phyloP scores from a whole-genome alignment of 2,888 invertebrate genomes.

The Antheraea assamensis region DNA sequence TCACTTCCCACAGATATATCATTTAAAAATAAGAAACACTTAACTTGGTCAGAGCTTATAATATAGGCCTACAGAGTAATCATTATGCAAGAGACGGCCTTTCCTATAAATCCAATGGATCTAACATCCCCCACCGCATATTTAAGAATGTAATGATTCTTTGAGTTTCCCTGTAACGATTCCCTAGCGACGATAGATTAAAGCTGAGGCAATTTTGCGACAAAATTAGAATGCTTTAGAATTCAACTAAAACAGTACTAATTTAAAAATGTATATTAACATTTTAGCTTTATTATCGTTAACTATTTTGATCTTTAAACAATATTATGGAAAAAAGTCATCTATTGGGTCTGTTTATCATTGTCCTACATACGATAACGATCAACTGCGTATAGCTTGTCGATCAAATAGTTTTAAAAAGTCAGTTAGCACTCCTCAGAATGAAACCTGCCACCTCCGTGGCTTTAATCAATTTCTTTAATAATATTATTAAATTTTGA shows the following conservation, averaged over 20 bases:
- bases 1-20: background rate
- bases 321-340: too few relatives aligned
- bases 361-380: too few relatives aligned
- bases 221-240: background rate
- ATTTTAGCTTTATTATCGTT: too few relatives aligned
- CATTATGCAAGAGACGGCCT: conserved; percentile 10
- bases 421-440: background rate
- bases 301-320: too few relatives aligned
- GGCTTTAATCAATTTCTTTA: background rate
- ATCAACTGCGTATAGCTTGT: too few relatives aligned
- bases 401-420: too few relatives aligned
- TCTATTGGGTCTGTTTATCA: too few relatives aligned
- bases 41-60: background rate
- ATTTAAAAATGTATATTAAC: too few relatives aligned
- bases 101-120: conserved; percentile 3
- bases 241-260: background rate
- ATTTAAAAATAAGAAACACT: background rate
- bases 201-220: background rate
- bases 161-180: conserved; percentile 15
- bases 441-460: background rate
- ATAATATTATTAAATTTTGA: too few relatives aligned
- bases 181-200: background rate
- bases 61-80: background rate
- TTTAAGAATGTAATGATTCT: conserved; percentile 3
- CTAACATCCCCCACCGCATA: conserved; percentile 1